Base-by-base conservation (phyloP, 2,797 vertebrate species). In the Micropoecilia bifurca region DNA sequence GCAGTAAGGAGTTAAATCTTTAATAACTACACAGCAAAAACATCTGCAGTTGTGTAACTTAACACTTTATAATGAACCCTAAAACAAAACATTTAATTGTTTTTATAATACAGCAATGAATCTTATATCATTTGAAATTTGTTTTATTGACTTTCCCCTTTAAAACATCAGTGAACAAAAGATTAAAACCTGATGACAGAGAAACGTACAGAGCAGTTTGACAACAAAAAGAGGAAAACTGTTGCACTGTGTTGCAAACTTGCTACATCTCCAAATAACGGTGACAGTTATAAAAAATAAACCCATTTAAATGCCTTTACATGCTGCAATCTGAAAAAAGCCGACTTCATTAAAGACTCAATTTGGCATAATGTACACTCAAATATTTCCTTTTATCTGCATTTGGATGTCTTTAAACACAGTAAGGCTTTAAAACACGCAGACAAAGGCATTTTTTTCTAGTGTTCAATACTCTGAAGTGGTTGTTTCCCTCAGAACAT, bases 101-200 rank as follows among this genome's bases (percentile, higher is more conserved):
- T 71, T 46, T 46, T 71, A n/a, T 7, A 46, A 28, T 45, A 45
- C 68, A 71, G 41, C 25, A 71, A 45, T 9, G 3, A 46, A 45
- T 69, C 68, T n/a, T n/a, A 16, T 6, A 28, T 45, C 12, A 71
- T n/a, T 71, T 5, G 2, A 28, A 46, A 28, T 71, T 71, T n/a
- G 20, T 87, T 92, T 93, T 92, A 93, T 91, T 93, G 84, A 63
- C 84, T 86, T 88, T 78, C 76, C 80, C 83, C 91, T 90, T 63
- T 28, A 43, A 83, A 88, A 92, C 84, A 91, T 86, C 71, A 85
- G 50, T 83, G 6, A 80, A 79, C 82, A 83, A 75, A 25, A 80
- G 81, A 83, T 83, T 81, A 71, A 79, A 74, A 81, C 75, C 41
- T 20, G 71, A 85, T 66, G 79, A 76, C 84, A 79, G 48, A 83